These are phyloP conservation scores for Anoura caudifer DNA, from an alignment of 2,113 vertebrate species.

Conservation along the genomic window DNA sequence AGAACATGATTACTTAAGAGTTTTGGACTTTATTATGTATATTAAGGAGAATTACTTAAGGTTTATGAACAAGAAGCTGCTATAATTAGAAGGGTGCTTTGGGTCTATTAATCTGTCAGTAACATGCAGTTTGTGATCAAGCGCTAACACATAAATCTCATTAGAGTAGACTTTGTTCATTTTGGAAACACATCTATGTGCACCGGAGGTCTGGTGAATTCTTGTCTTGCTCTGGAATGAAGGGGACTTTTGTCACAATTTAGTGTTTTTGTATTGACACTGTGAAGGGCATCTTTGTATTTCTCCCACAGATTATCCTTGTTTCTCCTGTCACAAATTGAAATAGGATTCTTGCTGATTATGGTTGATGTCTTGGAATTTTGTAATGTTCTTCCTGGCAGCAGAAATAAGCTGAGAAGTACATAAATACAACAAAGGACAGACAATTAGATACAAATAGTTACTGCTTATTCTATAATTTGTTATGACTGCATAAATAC, in stretches of 20 bases:
- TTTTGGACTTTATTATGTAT: neutral
- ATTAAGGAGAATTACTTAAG: slow-evolving; percentile 48
- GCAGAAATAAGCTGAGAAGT: neutral
- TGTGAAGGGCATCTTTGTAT: slow-evolving; percentile 18
- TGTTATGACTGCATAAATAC: neutral
- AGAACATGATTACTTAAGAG: neutral
- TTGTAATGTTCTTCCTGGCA: neutral
- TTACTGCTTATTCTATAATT: neutral
- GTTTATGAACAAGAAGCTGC: slow-evolving; percentile 8
- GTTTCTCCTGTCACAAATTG: neutral
- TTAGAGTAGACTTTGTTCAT: neutral
- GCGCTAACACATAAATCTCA: slow-evolving; percentile 46
- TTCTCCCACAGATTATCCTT: neutral
- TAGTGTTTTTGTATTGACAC: neutral
- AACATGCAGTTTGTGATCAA: slow-evolving; percentile 19
- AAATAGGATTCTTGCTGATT: neutral
- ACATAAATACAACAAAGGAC: neutral
- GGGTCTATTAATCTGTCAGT: slow-evolving; percentile 31
- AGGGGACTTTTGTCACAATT: slow-evolving; percentile 31
- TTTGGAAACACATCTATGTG: neutral
- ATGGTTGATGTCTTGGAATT: neutral
- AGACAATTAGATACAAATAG: neutral
- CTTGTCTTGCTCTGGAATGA: neutral
- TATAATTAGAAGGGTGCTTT: slow-evolving; percentile 28
- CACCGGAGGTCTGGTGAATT: neutral